phyloP scores from a whole-genome alignment of 2,888 invertebrate species.

The Tuberolachnus salignus region DNA sequence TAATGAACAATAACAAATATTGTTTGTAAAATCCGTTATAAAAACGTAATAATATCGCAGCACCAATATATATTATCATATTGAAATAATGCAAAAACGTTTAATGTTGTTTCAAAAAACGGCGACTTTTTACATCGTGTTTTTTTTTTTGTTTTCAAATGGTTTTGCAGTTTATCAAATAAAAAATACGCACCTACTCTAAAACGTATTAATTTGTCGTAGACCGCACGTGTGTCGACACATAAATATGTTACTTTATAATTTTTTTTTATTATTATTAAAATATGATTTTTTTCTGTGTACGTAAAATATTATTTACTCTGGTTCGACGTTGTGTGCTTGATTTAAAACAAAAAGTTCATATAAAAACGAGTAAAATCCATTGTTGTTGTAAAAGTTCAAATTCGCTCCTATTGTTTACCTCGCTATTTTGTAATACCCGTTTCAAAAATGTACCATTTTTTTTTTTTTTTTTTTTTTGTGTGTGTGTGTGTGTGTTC shows the following conservation, averaged over 20 bases:
- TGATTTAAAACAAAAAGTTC: constrained; percentile 23
- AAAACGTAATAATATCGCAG: too few relatives aligned
- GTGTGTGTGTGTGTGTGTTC: background rate
- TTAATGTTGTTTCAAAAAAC: too few relatives aligned
- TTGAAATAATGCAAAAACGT: too few relatives aligned
- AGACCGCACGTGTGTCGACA: background rate
- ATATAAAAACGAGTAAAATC: background rate
- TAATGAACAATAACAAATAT: too few relatives aligned
- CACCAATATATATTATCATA: too few relatives aligned
- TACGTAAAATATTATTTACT: constrained; percentile 33
- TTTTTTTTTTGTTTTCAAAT: background rate
- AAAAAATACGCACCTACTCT: background rate
- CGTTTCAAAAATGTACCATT: constrained; percentile 35
- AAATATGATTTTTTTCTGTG: background rate
- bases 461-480: constrained; percentile 21
- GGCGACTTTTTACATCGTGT: too few relatives aligned
- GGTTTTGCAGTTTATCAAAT: background rate
- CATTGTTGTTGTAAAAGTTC: constrained; percentile 40
- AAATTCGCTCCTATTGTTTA: constrained; percentile 34
- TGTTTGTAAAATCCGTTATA: too few relatives aligned
- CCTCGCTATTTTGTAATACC: background rate
- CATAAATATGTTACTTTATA: background rate
- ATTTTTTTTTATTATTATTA: background rate
- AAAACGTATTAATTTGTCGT: background rate
- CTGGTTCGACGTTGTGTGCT: background rate